Percentiles rank a stretch among this genome's conserved stretches.
Conservation (phyloP, 2,888 invertebrate genomes). For the Diarsia rubi region DNA sequence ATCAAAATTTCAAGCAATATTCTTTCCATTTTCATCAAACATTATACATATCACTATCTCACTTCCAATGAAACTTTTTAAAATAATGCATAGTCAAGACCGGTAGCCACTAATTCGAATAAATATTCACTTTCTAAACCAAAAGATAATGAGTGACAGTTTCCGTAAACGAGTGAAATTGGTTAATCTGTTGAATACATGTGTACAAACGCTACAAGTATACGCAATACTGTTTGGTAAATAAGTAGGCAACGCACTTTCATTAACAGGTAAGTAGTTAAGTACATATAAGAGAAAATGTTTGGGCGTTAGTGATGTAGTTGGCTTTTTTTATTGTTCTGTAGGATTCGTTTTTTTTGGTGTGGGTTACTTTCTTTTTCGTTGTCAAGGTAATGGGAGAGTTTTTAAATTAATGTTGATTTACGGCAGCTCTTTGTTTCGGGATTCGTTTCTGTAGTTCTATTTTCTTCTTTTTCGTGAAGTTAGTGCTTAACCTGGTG, state of each 20-base stretch:
- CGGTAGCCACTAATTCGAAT: slow-evolving; percentile 35
- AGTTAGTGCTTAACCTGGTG: no score
- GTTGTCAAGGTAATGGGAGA: slow-evolving; percentile 1
- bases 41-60: background rate
- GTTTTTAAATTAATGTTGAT: background rate
- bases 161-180: slow-evolving; percentile 67
- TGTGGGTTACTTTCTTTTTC: slow-evolving; percentile 32
- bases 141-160: slow-evolving; percentile 64
- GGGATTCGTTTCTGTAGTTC: background rate
- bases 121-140: slow-evolving; percentile 71
- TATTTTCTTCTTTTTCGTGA: no score
- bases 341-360: slow-evolving; percentile 16
- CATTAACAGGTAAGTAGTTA: slow-evolving; percentile 52
- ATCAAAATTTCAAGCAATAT: background rate
- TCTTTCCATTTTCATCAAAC: background rate
- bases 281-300: slow-evolving; percentile 55
- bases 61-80: background rate
- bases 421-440: background rate
- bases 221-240: slow-evolving; percentile 42
- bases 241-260: slow-evolving; percentile 61
- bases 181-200: slow-evolving; percentile 56
- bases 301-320: background rate
- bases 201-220: background rate
- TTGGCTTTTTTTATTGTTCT: slow-evolving; percentile 35
- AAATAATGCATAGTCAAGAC: slow-evolving; percentile 12